Percentiles rank a stretch among this genome's conserved stretches.
Evolutionary conservation across 2,113 vertebrate genomes (phyloP).

Genomic region (Etia nguti): DNA sequence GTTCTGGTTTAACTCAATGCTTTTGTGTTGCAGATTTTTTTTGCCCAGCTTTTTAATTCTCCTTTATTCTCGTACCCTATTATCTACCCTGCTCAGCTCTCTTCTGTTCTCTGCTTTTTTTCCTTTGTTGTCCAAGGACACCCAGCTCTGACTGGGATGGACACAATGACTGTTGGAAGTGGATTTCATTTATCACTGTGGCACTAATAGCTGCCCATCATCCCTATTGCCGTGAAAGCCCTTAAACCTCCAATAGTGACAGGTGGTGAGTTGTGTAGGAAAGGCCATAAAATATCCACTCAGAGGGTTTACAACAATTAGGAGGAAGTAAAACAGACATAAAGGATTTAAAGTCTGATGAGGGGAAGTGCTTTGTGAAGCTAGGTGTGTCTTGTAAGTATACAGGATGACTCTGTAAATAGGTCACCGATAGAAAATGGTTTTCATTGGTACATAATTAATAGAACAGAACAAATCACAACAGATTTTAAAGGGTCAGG

Average conservation of each 20-base stretch:
- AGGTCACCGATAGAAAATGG: neutral
- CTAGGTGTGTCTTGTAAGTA: neutral
- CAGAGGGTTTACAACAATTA: conserved; percentile 20
- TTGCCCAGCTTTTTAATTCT: neutral
- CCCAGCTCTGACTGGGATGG: neutral
- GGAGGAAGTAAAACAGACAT: conserved; percentile 30
- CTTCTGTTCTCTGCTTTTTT: neutral
- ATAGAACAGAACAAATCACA: neutral
- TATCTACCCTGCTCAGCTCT: neutral
- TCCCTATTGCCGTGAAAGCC: conserved; percentile 11
- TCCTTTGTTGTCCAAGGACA: conserved; percentile 28
- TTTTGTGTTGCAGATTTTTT: neutral
- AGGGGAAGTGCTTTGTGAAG: neutral
- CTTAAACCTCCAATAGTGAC: conserved; percentile 13
- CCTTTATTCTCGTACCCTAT: neutral
- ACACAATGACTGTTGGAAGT: neutral
- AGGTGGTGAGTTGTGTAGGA: conserved; percentile 27
- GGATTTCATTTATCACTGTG: conserved; percentile 24
- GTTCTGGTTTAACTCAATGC: neutral
- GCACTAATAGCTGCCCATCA: conserved; percentile 46
- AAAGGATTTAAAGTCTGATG: conserved; percentile 2
- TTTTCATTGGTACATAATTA: neutral
- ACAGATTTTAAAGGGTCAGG: neutral
- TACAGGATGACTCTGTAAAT: neutral
- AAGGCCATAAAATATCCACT: conserved; percentile 36